Evolutionary conservation across 2,797 vertebrate species (phyloP), one percentile per base, ranked within the genome.

Genomic region (Molossus molossus): DNA sequence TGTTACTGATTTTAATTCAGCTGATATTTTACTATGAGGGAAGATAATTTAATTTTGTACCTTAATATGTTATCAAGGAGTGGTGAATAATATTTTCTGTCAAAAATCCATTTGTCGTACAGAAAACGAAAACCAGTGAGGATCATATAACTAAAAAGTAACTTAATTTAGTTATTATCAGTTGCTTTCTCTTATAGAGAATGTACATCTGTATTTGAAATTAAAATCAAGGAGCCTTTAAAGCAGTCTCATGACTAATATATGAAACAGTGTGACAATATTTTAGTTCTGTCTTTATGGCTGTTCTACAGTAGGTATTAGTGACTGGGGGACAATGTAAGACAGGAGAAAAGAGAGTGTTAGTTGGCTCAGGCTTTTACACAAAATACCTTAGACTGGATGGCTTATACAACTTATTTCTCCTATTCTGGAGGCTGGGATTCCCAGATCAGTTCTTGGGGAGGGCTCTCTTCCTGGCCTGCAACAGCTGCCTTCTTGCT

Each of bases 231-330:
- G 86, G 91, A 92, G 33, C 53, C 40, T 45, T 45, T 45, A 96
- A 93, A 94, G 33, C 29, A 29, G 95, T 96, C 50, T 97, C 80
- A 83, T 60, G 48, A 82, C 33, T 84, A 84, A 29, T 64, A 55
- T 87, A 13, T 94, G 72, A 92, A 90, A 90, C 29, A 81, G 88
- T 95, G 94, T 92, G 55, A 92, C 91, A 94, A 77, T 80, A 62
- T 64, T 10, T 53, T 77, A 90, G 67, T 27, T 79, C 64, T 81
- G 14, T 93, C 45, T 87, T 91, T 90, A 87, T 94, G 86, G 53
- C 69, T 70, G 0, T 72, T 79, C 37, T 89, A 12, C 0, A 57
- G 15, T 70, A 53, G 8, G 11, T 94, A 45, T 86, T 69, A 77
- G 29, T 69, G 72, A 82, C 81, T 50, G 9, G n/a, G 45, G 48